These are phyloP conservation scores for Pantelozetes paolii DNA, from an alignment of 2,888 invertebrate species.

Conservation along the genomic window DNA sequence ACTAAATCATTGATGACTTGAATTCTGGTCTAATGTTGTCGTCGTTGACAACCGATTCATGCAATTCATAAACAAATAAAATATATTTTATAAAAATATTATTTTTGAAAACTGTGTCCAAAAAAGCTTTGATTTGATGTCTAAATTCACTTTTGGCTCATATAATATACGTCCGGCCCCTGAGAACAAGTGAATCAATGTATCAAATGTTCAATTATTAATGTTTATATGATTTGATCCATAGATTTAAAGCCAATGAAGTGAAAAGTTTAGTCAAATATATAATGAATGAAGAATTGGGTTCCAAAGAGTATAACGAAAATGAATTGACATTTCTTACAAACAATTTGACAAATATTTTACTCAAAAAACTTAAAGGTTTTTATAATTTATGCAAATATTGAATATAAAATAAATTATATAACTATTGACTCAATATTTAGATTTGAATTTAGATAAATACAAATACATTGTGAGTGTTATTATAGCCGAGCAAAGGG, in stretches of 20 bases:
- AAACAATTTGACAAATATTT: not conserved
- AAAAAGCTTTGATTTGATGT: not conserved
- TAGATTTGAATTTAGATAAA: conserved; percentile 12
- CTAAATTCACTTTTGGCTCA: conserved; percentile 23
- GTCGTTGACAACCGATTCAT: too few relatives aligned
- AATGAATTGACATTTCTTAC: not conserved
- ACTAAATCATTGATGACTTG: too few relatives aligned
- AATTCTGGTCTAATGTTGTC: too few relatives aligned
- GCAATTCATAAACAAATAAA: too few relatives aligned
- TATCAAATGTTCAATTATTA: not conserved
- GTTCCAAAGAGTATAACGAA: not conserved
- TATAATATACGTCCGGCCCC: conserved; percentile 9
- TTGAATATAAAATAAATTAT: not conserved
- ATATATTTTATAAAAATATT: too few relatives aligned
- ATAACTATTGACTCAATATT: not conserved
- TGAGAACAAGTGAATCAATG: conserved; percentile 18
- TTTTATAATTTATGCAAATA: not conserved
- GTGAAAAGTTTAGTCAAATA: conserved; percentile 5
- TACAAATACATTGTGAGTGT: not conserved
- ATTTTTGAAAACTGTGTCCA: not conserved
- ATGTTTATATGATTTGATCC: not conserved
- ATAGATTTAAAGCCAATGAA: not conserved
- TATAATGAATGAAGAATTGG: conserved; percentile 6
- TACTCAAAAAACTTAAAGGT: conserved; percentile 21
- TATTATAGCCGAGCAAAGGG: not conserved